Evolutionary conservation across 2,888 invertebrate genomes (phyloP), one percentile per base, ranked within the genome.

Genomic region (Tetheella fluctuosa): DNA sequence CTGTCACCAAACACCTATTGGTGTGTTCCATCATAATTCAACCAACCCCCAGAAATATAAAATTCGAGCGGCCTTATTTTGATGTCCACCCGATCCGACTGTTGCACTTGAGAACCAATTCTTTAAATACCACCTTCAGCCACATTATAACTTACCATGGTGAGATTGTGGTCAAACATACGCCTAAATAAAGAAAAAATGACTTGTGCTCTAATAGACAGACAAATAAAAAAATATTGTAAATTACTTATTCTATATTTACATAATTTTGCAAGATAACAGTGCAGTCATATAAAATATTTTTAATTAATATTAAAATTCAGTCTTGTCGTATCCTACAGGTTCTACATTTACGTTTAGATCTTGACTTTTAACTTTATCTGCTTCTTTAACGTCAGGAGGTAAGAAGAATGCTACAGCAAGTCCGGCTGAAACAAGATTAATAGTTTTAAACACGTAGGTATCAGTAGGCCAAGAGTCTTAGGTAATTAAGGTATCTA

Each of bases 381-480:
- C 15, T 23, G 60, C 60, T 54, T 57, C 58, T 28, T 68, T 67
- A 23, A 60, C 63, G 58, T 89, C 88, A 20, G 80, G 57, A 12
- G 90, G 90, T 25, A 90, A 70, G 60, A 88, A 80, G 1, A 77
- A 69, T 1, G 89, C 73, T 2, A 83, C 81, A 23, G 76, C 17
- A 13, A 88, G 65, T 56, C 90, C 90, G 75, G 83, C 90, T 91
- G 82, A 63, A 89, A 87, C 55, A 69, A 71, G 66, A 65, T 34
- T 34, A 13, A 39, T 37, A 15, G 15, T 39, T 39, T n/a, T 3
- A 34, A 34, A 34, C 4, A 30, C 10, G 3, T 28, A 28, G 5
- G 28, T 28, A 7, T 6, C 5, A 7, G 5, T 5, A 28, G 28
- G 7, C 28, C 6, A n/a, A n/a, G n/a, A n/a, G n/a, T n/a, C n/a